These are phyloP conservation scores for Anoplophora glabripennis DNA, from an alignment of 1,140 invertebrate genomes.

Conservation along the genomic window DNA sequence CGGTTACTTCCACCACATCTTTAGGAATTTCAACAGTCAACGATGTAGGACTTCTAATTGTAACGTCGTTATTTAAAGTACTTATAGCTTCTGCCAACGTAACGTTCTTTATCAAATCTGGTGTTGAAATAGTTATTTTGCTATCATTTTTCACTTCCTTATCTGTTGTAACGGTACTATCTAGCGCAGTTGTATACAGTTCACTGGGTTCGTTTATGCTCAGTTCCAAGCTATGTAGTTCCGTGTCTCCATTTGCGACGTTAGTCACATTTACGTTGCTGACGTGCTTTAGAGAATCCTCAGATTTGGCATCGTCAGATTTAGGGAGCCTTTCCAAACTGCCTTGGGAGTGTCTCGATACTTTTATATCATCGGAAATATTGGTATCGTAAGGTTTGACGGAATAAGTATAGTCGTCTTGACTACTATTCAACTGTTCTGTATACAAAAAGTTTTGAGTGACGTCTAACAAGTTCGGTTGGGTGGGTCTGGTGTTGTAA, in stretches of 20 bases:
- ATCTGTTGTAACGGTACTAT: constrained; percentile 20
- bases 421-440: constrained; percentile 30
- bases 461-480: constrained; percentile 9
- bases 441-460: constrained; percentile 37
- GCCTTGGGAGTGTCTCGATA: constrained; percentile 56
- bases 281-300: constrained; percentile 15
- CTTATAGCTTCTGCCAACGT: constrained; percentile 36
- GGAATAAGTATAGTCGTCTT: constrained; percentile 17
- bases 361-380: constrained; percentile 60
- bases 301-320: constrained; percentile 54
- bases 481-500: neutral
- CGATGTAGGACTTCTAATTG: constrained; percentile 16
- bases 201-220: constrained; percentile 33
- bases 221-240: constrained; percentile 36
- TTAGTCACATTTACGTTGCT: constrained; percentile 36
- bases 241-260: constrained; percentile 26
- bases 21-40: neutral
- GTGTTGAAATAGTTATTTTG: constrained; percentile 24
- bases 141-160: constrained; percentile 18
- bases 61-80: constrained; percentile 36
- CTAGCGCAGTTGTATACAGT: constrained; percentile 38
- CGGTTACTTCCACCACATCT: constrained; percentile 16
- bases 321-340: constrained; percentile 52
- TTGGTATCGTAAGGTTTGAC: constrained; percentile 51
- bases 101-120: constrained; percentile 37